A percentile compares a stretch with the other conserved stretches of the same genome.
Conservation (phyloP, 2,113 vertebrate genomes). For the Cariama cristata region DNA sequence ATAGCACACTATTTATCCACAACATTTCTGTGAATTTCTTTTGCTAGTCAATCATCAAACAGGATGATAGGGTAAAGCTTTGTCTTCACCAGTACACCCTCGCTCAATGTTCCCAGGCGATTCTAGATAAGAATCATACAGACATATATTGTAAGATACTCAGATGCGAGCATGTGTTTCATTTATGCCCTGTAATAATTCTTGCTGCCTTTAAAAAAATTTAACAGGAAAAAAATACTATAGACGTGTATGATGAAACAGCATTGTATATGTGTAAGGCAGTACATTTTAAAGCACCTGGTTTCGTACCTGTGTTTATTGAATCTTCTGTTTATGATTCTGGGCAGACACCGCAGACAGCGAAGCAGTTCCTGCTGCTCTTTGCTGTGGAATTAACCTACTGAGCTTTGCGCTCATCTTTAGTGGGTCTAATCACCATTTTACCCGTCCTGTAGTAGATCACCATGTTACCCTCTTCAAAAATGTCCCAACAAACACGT, state of each 20-base stretch:
- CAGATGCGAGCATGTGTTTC: not conserved
- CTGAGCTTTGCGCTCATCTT: not conserved
- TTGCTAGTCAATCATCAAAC: not conserved
- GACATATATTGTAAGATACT: not conserved
- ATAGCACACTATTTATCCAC: not conserved
- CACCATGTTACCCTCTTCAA: not conserved
- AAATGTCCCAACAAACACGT: fast-evolving
- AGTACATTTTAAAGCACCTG: not conserved
- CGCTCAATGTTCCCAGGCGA: not conserved
- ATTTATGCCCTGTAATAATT: not conserved
- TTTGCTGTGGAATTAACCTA: not conserved
- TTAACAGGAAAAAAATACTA: not conserved
- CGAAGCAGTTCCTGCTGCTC: not conserved
- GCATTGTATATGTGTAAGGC: not conserved
- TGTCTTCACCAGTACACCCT: not conserved
- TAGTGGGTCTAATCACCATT: not conserved
- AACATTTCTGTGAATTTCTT: not conserved
- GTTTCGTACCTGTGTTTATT: not conserved
- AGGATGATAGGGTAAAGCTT: not conserved
- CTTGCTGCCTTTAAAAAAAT: not conserved
- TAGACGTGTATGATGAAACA: not conserved
- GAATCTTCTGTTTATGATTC: not conserved
- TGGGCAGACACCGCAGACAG: not conserved
- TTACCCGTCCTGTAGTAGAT: not conserved
- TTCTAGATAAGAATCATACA: not conserved